Evolutionary conservation across 92 coral and sea anemone species (phyloP).

Genomic region (Galaxea fascicularis): DNA sequence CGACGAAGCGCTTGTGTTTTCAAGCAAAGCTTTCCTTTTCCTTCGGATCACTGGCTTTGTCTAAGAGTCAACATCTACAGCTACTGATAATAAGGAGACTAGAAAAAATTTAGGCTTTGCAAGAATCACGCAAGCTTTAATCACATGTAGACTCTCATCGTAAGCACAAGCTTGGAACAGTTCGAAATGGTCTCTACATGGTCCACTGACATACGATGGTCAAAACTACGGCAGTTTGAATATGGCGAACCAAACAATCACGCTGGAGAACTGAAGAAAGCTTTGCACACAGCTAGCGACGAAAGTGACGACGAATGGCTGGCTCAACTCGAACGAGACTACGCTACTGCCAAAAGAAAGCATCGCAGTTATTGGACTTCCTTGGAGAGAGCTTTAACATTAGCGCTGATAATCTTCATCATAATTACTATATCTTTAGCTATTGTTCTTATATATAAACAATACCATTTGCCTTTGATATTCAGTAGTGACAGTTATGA

Average conservation of each 20-base stretch:
- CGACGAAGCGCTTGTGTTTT: neutral
- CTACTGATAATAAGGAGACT: neutral
- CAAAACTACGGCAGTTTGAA: conserved; percentile 84
- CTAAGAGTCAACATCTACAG: neutral
- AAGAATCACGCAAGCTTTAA: neutral
- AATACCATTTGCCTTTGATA: conserved; percentile 37
- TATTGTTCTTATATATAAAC: conserved; percentile 72
- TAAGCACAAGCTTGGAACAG: neutral
- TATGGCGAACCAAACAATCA: conserved; percentile 61
- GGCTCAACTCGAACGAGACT: conserved; percentile 94
- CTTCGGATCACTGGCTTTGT: neutral
- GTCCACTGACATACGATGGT: conserved; percentile 90
- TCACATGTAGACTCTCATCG: neutral
- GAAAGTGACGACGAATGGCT: conserved; percentile 98
- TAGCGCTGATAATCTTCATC: conserved; percentile 76
- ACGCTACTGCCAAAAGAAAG: conserved; percentile 86
- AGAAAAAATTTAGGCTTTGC: neutral
- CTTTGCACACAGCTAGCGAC: conserved; percentile 85
- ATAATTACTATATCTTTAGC: conserved; percentile 73
- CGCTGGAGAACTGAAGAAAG: conserved; percentile 64
- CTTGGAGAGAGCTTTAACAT: conserved; percentile 72
- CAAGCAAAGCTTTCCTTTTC: neutral
- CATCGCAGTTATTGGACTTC: conserved; percentile 83
- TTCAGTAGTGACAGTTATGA: conserved; percentile 21
- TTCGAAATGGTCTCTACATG: conserved; percentile 69